Base-by-base conservation (phyloP, 2,797 vertebrate species). In the Oreochromis mossambicus region DNA sequence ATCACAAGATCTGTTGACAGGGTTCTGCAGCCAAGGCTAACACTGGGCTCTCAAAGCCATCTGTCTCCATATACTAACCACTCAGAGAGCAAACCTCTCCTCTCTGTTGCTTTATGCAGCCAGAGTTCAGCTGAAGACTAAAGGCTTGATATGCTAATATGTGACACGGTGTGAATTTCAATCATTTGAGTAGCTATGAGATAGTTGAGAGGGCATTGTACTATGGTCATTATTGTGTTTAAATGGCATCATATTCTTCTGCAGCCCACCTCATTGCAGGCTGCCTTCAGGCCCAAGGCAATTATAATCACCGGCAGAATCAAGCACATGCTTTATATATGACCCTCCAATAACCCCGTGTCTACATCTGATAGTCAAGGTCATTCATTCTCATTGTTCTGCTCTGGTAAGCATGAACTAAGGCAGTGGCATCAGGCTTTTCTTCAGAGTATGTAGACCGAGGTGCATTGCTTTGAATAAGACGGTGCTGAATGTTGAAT, bases 21-120 rank as follows among this genome's bases (percentile, higher is more conserved):
- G 77, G n/a, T 13, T 73, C 66, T 78, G 78, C 79, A 84, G 80
- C 89, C 89, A 93, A 83, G 81, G 87, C 85, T 80, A 91, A 89
- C 68, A 77, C 34, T 84, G 70, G 75, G 77, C 81, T 84, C 86
- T 86, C 76, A 82, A 77, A 82, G 78, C 87, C 86, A 94, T 95
- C 90, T 93, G 92, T 93, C 90, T 90, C 80, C 86, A 90, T 89
- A 63, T 79, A 80, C 68, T 86, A 85, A 80, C 79, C n/a, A 17
- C 81, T 82, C 73, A 84, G 66, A 79, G 29, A 86, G 82, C 80
- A 86, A 81, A 51, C 82, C 68, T 85, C 80, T 90, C 52, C 81
- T 78, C 84, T 80, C 75, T 50, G 55, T 82, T 78, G 78, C 87
- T 83, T 83, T 29, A 77, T 77, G 51, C 38, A 92, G 34, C 80